Percentiles rank a stretch among this genome's conserved stretches.
These are phyloP conservation scores for Miltochrista miniata DNA, from an alignment of 2,888 invertebrate species.

Conservation along the genomic window DNA sequence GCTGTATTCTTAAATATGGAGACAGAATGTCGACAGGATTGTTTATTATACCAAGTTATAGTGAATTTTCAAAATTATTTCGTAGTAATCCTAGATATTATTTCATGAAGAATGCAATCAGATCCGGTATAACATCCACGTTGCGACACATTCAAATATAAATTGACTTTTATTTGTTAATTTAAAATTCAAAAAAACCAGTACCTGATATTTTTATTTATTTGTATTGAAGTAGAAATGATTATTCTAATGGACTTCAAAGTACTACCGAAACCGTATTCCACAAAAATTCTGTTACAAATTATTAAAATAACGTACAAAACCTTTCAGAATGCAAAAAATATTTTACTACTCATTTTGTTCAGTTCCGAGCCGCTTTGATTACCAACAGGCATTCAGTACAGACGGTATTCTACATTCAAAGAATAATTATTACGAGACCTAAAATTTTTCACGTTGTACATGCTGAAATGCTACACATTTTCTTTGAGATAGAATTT, in stretches of 20 bases:
- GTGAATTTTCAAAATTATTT: no score
- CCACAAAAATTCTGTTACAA: not conserved
- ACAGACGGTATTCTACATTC: not conserved
- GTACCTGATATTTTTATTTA: no score
- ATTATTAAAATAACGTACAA: not conserved
- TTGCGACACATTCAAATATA: no score
- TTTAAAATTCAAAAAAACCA: no score
- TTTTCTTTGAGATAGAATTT: not conserved
- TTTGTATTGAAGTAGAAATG: no score
- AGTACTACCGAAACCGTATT: not conserved
- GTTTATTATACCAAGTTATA: no score
- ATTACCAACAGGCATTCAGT: slow-evolving; percentile 1
- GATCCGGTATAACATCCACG: no score
- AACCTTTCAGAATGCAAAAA: not conserved
- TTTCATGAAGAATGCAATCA: no score
- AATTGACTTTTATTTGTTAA: no score
- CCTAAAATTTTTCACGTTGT: not conserved
- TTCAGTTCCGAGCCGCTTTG: not conserved
- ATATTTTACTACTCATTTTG: not conserved
- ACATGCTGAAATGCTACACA: not conserved
- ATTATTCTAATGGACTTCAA: not conserved
- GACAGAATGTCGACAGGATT: no score
- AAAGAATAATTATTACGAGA: not conserved
- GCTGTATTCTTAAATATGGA: no score
- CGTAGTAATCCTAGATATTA: no score